Evolutionary conservation across 2,888 invertebrate species (phyloP), one percentile per base, ranked within the genome.

Genomic region (Drosophila subsilvestris): DNA sequence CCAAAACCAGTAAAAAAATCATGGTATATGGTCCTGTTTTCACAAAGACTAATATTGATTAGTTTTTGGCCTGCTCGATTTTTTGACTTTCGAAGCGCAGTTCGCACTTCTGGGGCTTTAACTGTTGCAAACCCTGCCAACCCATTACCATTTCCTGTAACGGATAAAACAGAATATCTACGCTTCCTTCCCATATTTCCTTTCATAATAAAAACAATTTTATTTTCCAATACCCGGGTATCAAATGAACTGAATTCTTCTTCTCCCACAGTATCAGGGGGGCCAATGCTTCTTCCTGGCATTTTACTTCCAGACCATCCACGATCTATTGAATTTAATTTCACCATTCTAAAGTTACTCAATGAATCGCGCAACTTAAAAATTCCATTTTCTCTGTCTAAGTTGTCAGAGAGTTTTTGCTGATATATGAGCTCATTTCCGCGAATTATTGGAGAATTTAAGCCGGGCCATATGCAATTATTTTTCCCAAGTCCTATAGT

Each of bases 101-200:
- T 93, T 83, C 92, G 94, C 0, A 94, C 93, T 78, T 97, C 96
- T 18, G 94, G 92, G 1, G 95, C 95, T 91, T 95, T 97, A 0
- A 95, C 96, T 9, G 86, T 90, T 2, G 96, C 96, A 93, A 97
- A 96, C 9, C 98, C 97, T 74, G 95, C 97, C 27, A 98, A 92
- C 2, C 99, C 99, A 88, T 97, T 95, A 32, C 95, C 94, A 93
- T 99, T 99, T 29, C 99, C 99, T 60, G 97, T 97, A 5, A 98
- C 95, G 14, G 96, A 95, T 91, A 96, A 93, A 22, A 95, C 94
- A 59, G 97, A 96, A 85, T 95, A 94, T 69, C 95, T 93, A 65
- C 96, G 94, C 59, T 95, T 95, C 53, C 98, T 93, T 0, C 99
- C 99, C 90, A 98, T 94, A 90, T 95, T 97, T 17, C 97, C 97